These are phyloP conservation scores for Eupithecia subumbrata DNA, from an alignment of 2,888 invertebrate species.

Conservation along the genomic window DNA sequence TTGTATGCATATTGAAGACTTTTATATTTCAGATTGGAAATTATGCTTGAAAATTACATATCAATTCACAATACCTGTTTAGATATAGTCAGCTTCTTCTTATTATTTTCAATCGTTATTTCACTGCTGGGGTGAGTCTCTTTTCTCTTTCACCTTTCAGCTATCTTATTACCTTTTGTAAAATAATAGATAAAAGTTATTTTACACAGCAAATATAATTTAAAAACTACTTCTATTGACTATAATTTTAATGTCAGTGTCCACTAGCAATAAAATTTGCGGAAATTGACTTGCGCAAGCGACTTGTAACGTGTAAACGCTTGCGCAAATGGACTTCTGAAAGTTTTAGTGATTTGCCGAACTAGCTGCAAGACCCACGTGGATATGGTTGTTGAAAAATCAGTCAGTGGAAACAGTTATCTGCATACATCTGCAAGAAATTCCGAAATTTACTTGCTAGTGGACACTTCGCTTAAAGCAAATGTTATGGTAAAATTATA, in stretches of 20 bases:
- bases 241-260: neutral
- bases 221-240: neutral
- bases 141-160: neutral
- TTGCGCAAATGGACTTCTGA: too few species aligned
- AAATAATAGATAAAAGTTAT: neutral
- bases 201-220: neutral
- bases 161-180: neutral
- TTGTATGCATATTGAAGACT: slow-evolving; percentile 68
- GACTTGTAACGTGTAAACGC: too few species aligned
- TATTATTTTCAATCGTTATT: slow-evolving; percentile 1
- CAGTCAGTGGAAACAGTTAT: too few species aligned
- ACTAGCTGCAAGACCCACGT: too few species aligned
- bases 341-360: too few species aligned
- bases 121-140: neutral
- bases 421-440: too few species aligned
- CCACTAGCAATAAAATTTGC: too few species aligned
- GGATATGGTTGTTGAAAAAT: too few species aligned
- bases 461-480: neutral
- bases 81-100: too few species aligned
- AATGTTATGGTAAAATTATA: neutral
- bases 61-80: slow-evolving; percentile 7
- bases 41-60: slow-evolving; percentile 25
- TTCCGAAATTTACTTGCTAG: too few species aligned
- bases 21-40: slow-evolving; percentile 36
- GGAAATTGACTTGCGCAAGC: too few species aligned